Conservation (phyloP, 2,888 invertebrate species). For the Anticlea derivata region DNA sequence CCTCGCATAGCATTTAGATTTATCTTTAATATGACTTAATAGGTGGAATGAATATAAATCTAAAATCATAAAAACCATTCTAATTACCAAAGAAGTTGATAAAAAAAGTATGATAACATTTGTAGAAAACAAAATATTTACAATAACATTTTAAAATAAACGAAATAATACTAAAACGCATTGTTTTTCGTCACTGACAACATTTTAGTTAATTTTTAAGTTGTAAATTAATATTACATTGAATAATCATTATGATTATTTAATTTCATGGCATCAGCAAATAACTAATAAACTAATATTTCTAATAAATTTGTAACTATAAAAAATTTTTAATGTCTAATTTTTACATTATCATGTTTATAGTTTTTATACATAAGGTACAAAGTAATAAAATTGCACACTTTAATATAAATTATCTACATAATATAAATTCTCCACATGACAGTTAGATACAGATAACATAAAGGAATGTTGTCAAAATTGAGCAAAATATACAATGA, state of each 20-base stretch:
- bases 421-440: no score
- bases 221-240: conserved; percentile 16
- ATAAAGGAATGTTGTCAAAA: conserved; percentile 57
- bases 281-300: background rate
- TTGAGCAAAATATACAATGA: conserved; percentile 60
- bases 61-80: background rate
- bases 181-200: conserved; percentile 60
- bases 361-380: background rate
- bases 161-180: conserved; percentile 82
- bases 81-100: background rate
- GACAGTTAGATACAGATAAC: no score
- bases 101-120: conserved; percentile 15
- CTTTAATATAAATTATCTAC: conserved; percentile 19
- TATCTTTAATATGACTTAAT: background rate
- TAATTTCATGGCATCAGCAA: conserved; percentile 23
- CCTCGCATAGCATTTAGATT: conserved; percentile 1
- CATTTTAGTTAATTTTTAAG: conserved; percentile 22
- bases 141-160: conserved; percentile 44
- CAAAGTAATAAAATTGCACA: conserved; percentile 12
- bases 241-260: conserved; percentile 29
- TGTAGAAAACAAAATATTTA: conserved; percentile 41
- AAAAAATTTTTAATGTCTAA: no score
- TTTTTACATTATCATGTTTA: conserved; percentile 11
- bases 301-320: background rate
- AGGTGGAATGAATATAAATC: background rate